Conservation (phyloP, 1,140 invertebrate genomes). For the Maniola jurtina region DNA sequence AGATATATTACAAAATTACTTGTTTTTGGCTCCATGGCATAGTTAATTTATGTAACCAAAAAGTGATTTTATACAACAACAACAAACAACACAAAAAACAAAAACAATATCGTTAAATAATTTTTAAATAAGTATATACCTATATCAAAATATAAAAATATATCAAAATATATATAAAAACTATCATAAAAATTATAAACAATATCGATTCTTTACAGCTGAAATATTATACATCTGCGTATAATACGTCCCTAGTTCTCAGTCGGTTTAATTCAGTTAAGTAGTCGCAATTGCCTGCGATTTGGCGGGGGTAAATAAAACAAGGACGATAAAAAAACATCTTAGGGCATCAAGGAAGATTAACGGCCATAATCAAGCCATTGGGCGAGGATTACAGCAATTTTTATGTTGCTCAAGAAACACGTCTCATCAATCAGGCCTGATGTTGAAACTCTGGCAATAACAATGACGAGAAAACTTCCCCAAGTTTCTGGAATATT, state of each 20-base stretch:
- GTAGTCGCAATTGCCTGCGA: conserved; percentile 64
- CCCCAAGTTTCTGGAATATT: conserved; percentile 30
- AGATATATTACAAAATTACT: no score
- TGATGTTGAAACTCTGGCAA: conserved; percentile 52
- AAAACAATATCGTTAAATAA: neutral
- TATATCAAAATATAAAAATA: no score
- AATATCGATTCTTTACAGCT: neutral
- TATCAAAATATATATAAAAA: no score
- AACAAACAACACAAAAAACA: no score
- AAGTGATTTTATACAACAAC: no score
- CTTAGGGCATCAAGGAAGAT: conserved; percentile 47
- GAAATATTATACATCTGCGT: neutral
- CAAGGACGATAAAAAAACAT: conserved; percentile 56
- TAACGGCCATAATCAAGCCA: conserved; percentile 74
- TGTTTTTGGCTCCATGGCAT: no score
- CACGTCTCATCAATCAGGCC: conserved; percentile 59
- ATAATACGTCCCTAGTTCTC: conserved; percentile 21
- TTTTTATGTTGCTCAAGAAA: conserved; percentile 64
- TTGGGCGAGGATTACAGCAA: conserved; percentile 67
- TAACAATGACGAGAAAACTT: conserved; percentile 55
- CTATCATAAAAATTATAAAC: conserved; percentile 1
- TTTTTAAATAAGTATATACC: no score
- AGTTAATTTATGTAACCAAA: no score
- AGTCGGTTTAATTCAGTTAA: conserved; percentile 67
- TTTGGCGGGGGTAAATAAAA: conserved; percentile 63